Evolutionary conservation across 2,888 invertebrate genomes (phyloP), one percentile per base, ranked within the genome.

Genomic region (Erebia aethiops): DNA sequence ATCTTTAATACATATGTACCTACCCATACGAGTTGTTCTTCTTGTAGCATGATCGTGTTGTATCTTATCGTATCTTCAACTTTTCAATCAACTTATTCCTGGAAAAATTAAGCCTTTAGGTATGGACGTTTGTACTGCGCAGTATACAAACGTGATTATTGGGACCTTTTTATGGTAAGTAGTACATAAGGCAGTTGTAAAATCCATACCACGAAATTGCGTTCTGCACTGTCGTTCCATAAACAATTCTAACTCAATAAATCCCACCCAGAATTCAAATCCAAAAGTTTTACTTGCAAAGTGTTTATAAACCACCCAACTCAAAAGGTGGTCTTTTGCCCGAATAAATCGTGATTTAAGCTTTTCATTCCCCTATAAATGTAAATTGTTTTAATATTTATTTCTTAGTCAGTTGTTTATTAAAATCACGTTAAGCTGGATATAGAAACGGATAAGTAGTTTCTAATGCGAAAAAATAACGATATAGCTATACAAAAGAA

Each of bases 401-500:
- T 62, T 18, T 18, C 14, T 62, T 49, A 62, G 49, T 64, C 16
- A 16, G 26, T 54, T 52, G 18, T 52, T 35, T 14, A 49, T n/a
- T 8, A 51, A 26, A 54, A 54, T 46, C 14, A 41, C 9, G 46
- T 11, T 16, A 52, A 56, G 56, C 43, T 46, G 13, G 9, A 58
- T 58, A 58, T 58, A 58, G 26, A 51, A 49, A 26, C 58, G 26
- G 16, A 54, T 43, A 66, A 72, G 67, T 49, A 54, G 61, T 65
- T 70, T 71, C 61, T 70, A 67, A 69, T 71, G 43, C 41, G 57
- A 60, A 65, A 70, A 58, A 70, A 64, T 43, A 41, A 51, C 62
- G 62, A 54, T 64, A 51, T 43, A 65, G 41, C 57, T 46, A 35
- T 68, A 71, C 65, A 68, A 69, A 54, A 74, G 71, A 51, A 72